Evolutionary conservation across 2,888 invertebrate genomes (phyloP), one percentile per base, ranked within the genome.

Genomic region (Dasypogon diadema): DNA sequence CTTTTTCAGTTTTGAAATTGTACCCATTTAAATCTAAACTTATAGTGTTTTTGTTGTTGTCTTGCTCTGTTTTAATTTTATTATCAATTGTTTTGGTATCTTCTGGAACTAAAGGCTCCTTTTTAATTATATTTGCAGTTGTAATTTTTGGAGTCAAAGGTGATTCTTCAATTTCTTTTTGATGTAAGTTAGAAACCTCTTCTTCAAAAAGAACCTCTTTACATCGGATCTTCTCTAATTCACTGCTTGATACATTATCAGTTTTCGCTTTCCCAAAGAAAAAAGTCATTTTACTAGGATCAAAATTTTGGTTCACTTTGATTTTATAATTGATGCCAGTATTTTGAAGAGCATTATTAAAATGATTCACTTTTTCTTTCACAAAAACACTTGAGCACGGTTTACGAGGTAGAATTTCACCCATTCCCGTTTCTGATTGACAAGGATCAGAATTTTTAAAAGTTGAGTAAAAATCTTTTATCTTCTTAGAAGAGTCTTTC

Each of bases 351-450:
- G 8, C 30, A 30, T 30, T 30, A 30, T 30, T 30, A 8, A 30
- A 30, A 30, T 30, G 34, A 18, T 30, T 34, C 4, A 58, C 58
- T 16, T 30, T 58, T 58, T 58, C 58, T 16, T 34, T 58, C 10
- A 58, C 58, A 30, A 22, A 58, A 6, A n/a, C 3, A 48, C 8
- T 30, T 30, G 8, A 5, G 30, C 30, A 30, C 8, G 12, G 12
- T n/a, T n/a, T n/a, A n/a, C n/a, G n/a, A n/a, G n/a, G n/a, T n/a
- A n/a, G n/a, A n/a, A n/a, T n/a, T n/a, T n/a, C n/a, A n/a, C n/a
- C n/a, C n/a, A n/a, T n/a, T n/a, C n/a, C n/a, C n/a, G n/a, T n/a
- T n/a, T n/a, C n/a, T n/a, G n/a, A n/a, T n/a, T n/a, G n/a, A n/a
- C n/a, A n/a, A n/a, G n/a, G n/a, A n/a, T n/a, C n/a, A n/a, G n/a